Evolutionary conservation across 2,797 vertebrate species (phyloP), one percentile per base, ranked within the genome.

Genomic region (Smutsia gigantea): DNA sequence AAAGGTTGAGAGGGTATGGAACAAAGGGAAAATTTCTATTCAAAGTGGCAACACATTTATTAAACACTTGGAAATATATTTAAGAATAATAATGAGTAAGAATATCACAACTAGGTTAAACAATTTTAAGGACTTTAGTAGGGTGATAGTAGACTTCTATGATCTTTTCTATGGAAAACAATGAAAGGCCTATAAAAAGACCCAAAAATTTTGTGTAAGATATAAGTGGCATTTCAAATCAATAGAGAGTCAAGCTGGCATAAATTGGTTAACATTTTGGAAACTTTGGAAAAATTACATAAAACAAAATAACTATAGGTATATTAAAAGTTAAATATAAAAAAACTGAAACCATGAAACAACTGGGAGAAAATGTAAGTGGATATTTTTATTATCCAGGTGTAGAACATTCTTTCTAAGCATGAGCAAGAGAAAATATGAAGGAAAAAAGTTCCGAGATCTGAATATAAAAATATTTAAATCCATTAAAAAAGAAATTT

Each of bases 31-130:
- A 86, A 42, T 87, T 55, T 90, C 19, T 42, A 69, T 63, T 79
- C n/a, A 95, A 77, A 93, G 90, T 57, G 75, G 21, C 7, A 95
- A 66, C 8, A 83, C n/a, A 81, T 77, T 29, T 92, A 93, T 68
- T 81, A 63, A 92, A 69, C 11, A 83, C 11, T 74, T 71, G 83
- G 29, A 11, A 83, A 77, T 71, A 71, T n/a, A 96, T 69, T 74
- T 57, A 61, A 55, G 12, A 94, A 74, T 39, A 84, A 83, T 57
- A 87, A 82, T 51, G 27, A 93, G 17, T 31, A 4, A 90, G 13
- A 92, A 7, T 72, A 64, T 49, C 49, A 84, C 27, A 93, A 61
- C 4, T 23, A 77, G 31, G 27, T 29, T 17, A 49, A 46, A 68
- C 18, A 46, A 42, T 86, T 87, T 72, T 79, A 87, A 97, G 27